phyloP scores from a whole-genome alignment of 1,140 invertebrate genomes.

The Neodiprion virginianus region DNA sequence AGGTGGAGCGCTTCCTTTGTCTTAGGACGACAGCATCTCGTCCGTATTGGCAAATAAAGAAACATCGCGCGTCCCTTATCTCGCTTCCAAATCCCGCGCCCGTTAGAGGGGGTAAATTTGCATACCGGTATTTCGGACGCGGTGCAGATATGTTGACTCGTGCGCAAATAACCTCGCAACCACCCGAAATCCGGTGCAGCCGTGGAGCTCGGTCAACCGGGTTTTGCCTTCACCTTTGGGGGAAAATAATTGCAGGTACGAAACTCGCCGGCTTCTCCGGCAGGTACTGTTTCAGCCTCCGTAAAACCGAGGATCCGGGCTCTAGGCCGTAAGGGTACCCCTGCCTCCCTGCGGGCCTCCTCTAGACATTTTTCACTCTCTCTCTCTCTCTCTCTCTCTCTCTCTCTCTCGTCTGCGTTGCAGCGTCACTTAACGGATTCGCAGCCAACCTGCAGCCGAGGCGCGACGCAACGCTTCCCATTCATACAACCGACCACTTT shows the following conservation, averaged over 20 bases:
- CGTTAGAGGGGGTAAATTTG: not conserved
- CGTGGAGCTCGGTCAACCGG: not conserved
- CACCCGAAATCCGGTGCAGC: not conserved
- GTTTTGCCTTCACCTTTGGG: not conserved
- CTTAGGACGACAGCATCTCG: not conserved
- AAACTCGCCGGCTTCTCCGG: no score
- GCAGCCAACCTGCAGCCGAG: not conserved
- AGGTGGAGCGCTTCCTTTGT: not conserved
- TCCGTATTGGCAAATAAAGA: not conserved
- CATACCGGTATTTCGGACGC: not conserved
- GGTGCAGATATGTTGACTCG: not conserved
- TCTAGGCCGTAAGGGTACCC: not conserved
- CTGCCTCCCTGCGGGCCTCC: not conserved
- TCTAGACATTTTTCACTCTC: not conserved
- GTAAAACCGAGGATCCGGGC: not conserved
- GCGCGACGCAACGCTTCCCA: not conserved
- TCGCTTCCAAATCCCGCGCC: not conserved
- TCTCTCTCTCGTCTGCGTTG: not conserved
- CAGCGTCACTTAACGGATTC: not conserved
- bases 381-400: not conserved
- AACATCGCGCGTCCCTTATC: not conserved
- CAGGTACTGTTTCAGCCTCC: conserved; percentile 6
- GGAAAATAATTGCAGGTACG: not conserved
- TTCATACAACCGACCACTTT: not conserved
- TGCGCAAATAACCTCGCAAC: no score